Conservation (phyloP, 2,797 vertebrate species). For the Nothura maculosa region DNA sequence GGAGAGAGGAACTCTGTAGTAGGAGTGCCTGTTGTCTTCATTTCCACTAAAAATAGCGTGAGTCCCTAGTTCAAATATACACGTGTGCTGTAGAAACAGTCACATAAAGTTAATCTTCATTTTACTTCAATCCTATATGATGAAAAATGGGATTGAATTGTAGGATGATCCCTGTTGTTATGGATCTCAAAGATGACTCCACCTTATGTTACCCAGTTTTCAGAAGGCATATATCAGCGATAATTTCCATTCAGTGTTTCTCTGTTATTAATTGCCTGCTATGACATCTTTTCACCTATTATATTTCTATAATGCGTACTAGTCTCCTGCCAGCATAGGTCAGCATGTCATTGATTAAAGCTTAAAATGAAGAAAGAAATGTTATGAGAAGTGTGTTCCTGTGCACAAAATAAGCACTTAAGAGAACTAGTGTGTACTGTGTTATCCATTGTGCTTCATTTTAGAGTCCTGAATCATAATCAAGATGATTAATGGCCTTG, state of each 20-base stretch:
- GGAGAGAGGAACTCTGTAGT: not conserved
- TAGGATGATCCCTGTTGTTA: not conserved
- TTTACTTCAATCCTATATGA: not conserved
- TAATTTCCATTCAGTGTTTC: not conserved
- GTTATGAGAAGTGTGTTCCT: not conserved
- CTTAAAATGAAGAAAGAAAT: not conserved
- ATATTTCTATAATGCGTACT: not conserved
- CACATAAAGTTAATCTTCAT: not conserved
- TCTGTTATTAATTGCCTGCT: not conserved
- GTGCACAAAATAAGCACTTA: not conserved
- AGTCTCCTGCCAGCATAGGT: not conserved
- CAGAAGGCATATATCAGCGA: not conserved
- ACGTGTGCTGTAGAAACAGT: not conserved
- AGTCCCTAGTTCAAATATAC: not conserved
- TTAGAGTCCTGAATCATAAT: not conserved
- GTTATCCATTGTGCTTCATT: not conserved
- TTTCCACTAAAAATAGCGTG: not conserved
- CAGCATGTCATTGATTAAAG: not conserved
- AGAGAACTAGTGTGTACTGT: not conserved
- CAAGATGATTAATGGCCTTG: not conserved
- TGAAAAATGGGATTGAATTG: not conserved
- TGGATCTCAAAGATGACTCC: not conserved
- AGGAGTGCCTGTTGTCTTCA: fast-evolving
- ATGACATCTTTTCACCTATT: not conserved
- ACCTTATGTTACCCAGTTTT: not conserved